These are phyloP conservation scores for Corbicula japonica DNA, from an alignment of 2,888 invertebrate species.

Conservation along the genomic window DNA sequence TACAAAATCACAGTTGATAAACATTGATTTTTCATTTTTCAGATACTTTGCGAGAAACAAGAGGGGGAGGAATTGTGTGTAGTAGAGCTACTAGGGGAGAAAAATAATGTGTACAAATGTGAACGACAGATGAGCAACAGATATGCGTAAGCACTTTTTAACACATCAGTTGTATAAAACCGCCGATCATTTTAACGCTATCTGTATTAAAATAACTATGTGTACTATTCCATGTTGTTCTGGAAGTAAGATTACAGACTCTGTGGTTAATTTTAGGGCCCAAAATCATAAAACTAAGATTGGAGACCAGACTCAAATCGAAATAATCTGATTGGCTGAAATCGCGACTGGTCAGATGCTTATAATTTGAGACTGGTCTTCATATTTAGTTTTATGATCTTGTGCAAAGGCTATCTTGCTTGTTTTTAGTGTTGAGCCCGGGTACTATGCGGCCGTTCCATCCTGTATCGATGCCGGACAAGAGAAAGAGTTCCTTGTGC, in stretches of 20 bases:
- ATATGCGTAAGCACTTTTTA: conserved; percentile 62
- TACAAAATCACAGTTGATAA: neutral
- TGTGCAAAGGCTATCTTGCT: neutral
- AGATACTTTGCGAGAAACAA: conserved; percentile 63
- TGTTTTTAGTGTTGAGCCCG: conserved; percentile 69
- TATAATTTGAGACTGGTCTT: too few relatives aligned
- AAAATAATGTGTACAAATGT: conserved; percentile 73
- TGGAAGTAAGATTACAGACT: too few relatives aligned
- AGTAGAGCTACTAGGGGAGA: conserved; percentile 68
- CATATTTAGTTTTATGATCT: too few relatives aligned
- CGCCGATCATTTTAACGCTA: too few relatives aligned
- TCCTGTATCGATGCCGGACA: conserved; percentile 73
- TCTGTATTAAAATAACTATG: too few relatives aligned
- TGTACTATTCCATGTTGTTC: too few relatives aligned
- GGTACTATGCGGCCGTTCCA: conserved; percentile 76
- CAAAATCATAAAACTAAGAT: too few relatives aligned
- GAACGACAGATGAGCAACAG: conserved; percentile 72
- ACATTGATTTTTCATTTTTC: neutral
- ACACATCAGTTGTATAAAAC: too few relatives aligned
- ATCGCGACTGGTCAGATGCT: too few relatives aligned
- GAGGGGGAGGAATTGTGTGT: conserved; percentile 37
- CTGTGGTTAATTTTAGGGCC: too few relatives aligned
- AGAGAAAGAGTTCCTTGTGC: conserved; percentile 77
- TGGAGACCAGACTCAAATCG: too few relatives aligned
- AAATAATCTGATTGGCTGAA: too few relatives aligned